Base-by-base conservation (phyloP, 2,888 invertebrate species). In the Dasysyrphus tricinctus region DNA sequence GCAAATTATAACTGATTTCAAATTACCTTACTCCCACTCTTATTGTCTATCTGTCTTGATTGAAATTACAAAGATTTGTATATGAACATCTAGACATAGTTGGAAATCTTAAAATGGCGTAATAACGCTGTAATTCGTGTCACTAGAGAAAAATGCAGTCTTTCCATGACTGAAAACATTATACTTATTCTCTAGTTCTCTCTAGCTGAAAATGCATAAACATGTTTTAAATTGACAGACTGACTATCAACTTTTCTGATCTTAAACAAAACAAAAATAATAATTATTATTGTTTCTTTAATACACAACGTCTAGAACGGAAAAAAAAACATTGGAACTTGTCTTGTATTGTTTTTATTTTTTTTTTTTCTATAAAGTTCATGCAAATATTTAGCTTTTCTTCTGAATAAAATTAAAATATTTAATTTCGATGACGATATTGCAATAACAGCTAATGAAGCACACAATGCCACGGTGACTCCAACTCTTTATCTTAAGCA, bases 141-240 rank as follows among this genome's bases (percentile, higher is more conserved):
- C 51, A 70, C 59, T 24, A 24, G 14, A 47, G 32, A 39, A 57
- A 65, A 79, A 79, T 79, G 78, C 63, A 54, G 78, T 79, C 72
- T 79, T 79, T 16, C 39, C 72, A 59, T 51, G 29, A 32, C 54
- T 42, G 44, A 63, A 29, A 44, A 39, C 24, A 42, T 24, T 8
- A 19, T 14, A 42, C 16, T 39, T 44, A 59, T 54, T 16, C 7
- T 6, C 39, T 24, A 24, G 63, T 2, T 47, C 32, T 16, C 7
- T 6, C 39, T 24, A 24, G 63, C 4, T 47, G 3, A 47, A 32
- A 65, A 56, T 49, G 37, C 79, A 37, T 39, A 19, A 39, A 42
- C 16, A 72, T 89, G 78, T 80, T 56, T 73, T 56, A 14, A 14
- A 14, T 69, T 88, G 79, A 65, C 65, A 65, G 65, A 65, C 44